phyloP scores from a whole-genome alignment of 2,113 vertebrate genomes.

The Monopterus albus region DNA sequence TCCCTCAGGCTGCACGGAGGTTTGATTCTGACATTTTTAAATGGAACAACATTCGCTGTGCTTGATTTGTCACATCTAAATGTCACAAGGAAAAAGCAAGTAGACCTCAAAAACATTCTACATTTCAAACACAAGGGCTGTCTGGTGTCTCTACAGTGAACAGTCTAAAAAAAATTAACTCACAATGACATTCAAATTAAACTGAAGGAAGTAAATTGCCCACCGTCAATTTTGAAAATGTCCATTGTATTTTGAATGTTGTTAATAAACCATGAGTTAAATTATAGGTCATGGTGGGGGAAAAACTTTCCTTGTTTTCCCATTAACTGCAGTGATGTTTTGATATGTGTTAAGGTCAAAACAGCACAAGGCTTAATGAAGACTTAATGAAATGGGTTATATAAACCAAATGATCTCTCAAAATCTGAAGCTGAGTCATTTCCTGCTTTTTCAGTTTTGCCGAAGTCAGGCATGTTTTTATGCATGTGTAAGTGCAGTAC shows the following conservation, averaged over 20 bases:
- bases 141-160: background rate
- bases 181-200: slow-evolving; percentile 7
- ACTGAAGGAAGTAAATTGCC: background rate
- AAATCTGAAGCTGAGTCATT: slow-evolving; percentile 12
- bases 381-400: slow-evolving; percentile 22
- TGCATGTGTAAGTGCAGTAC: background rate
- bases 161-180: background rate
- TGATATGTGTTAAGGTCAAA: background rate
- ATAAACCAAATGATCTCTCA: slow-evolving; percentile 18
- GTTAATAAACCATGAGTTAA: background rate
- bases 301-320: background rate
- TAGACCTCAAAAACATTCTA: background rate
- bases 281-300: background rate
- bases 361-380: background rate
- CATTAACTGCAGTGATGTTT: background rate
- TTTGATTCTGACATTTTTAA: slow-evolving; percentile 10
- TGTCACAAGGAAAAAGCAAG: slow-evolving; percentile 1
- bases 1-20: background rate
- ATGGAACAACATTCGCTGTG: background rate
- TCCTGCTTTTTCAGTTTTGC: background rate
- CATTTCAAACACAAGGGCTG: slow-evolving; percentile 1
- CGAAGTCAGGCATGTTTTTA: background rate
- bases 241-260: background rate
- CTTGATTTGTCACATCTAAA: slow-evolving; percentile 10
- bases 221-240: background rate